Base-by-base conservation (phyloP, 2,113 vertebrate species). In the Microcebus tavaratra region DNA sequence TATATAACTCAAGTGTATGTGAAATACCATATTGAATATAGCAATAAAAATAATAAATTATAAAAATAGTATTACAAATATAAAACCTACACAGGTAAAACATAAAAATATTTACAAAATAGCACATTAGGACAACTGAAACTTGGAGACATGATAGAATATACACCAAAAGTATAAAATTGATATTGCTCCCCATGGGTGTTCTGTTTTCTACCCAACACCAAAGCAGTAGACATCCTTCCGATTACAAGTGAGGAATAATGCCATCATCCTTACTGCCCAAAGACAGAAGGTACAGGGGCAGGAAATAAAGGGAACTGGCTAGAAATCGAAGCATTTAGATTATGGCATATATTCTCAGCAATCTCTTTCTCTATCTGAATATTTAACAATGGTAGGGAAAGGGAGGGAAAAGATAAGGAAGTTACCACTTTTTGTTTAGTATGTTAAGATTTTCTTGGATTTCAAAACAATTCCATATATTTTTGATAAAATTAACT, bases 21-120 rank as follows among this genome's bases (percentile, higher is more conserved):
- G 10, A 5, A 94, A 45, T 50, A 36, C 17, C 14, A n/a, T 29
- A 42, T 2, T 80, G 15, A 84, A 65, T 53, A 67, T 29, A 79
- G 15, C 29, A 29, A 95, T 68, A 68, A 90, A 96, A 90, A 85
- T 55, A 78, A 14, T 59, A 80, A 84, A 82, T 36, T 91, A n/a
- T 76, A 78, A 68, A 84, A 89, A 94, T 4, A 68, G 8, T 36
- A 70, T 73, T 48, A 61, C 5, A 84, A 75, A 67, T 89, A 55
- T n/a, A 95, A 97, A 79, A 50, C 25, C 11, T 63, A 23, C 13
- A 78, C 11, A 68, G 1, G 1, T 50, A 21, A 6, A 10, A 3
- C 75, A 80, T 48, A 55, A 11, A 83, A 82, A 70, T 91, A 75
- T 68, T 55, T 61, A 42, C 48, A 73, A 94, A 90, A 79, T 86